Base-by-base conservation (phyloP, 2,113 vertebrate species). In the Alethe diademata region DNA sequence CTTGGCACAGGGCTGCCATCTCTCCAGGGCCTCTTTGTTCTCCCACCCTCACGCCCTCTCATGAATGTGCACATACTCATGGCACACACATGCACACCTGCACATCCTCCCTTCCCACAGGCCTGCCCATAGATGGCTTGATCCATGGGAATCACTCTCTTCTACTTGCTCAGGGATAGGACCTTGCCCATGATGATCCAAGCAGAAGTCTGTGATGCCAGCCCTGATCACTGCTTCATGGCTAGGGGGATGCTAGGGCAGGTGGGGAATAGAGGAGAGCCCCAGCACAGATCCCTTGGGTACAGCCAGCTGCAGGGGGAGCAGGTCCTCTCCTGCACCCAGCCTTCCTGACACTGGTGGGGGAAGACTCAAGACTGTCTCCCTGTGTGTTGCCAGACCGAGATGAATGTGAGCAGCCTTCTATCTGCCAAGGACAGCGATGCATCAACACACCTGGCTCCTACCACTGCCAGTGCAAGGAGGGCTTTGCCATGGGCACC, bases 361-460 rank as follows among this genome's bases (percentile, higher is more conserved):
- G 15, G 33, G n/a, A 89, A 43, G n/a, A 28, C 45, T 82, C 76
- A 88, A 24, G 17, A 54, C 35, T 71, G 38, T 88, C 29, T 84
- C 19, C 25, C 19, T 93, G 4, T 97, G 45, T 96, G 64, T 97
- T 96, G 25, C 62, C 97, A 99, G 99, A 99, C 94, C 94, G 97
- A 91, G 98, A 99, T 12, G 99, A 99, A 89, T 99, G 99, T 97
- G 98, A 98, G 92, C 98, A 98, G 97, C 97, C 98, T 38, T 98
- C 94, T 54, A 93, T 97, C 91, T 99, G 99, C 96, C 96, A 29
- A n/a, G 97, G 98, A n/a, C 98, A 98, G 22, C 94, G 23, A 7
- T 99, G 99, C 92, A 94, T 98, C 97, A 99, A 99, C 98, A 99
- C 98, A 0, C 98, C 98, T 0, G 99, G 99, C 56, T 99, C 99